Conservation (phyloP, 2,888 invertebrate species). For the Philopedon plagiatum region DNA sequence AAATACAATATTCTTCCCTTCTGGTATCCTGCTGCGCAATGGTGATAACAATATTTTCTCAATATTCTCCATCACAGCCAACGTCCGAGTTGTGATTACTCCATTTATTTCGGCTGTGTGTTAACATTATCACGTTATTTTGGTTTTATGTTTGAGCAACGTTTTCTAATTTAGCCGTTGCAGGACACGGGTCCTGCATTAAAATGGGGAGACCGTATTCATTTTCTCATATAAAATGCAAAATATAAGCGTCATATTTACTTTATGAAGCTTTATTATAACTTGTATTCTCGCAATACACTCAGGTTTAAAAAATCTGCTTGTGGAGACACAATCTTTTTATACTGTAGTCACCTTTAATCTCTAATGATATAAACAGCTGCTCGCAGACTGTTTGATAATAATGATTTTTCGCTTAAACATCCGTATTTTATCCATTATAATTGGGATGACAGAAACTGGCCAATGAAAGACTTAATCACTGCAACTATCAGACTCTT, state of each 20-base stretch:
- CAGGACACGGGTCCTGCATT: conserved; percentile 23
- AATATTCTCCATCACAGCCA: no score
- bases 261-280: conserved; percentile 25
- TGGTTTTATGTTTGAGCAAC: conserved; percentile 4
- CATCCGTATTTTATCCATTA: no score
- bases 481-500: no score
- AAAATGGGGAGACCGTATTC: conserved; percentile 29
- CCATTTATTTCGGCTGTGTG: conserved; percentile 9
- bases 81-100: conserved; percentile 6
- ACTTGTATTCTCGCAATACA: neutral
- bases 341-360: no score
- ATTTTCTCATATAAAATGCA: conserved; percentile 22
- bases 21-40: no score
- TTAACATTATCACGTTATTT: conserved; percentile 31
- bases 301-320: neutral
- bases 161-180: conserved; percentile 27
- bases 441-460: no score
- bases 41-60: no score
- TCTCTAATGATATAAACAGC: neutral
- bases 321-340: no score
- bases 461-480: no score
- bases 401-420: no score
- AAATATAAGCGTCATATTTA: conserved; percentile 20
- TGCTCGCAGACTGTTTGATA: no score
- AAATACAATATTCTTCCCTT: no score